Base-by-base conservation (phyloP, 2,797 vertebrate species). In the Paguma larvata region DNA sequence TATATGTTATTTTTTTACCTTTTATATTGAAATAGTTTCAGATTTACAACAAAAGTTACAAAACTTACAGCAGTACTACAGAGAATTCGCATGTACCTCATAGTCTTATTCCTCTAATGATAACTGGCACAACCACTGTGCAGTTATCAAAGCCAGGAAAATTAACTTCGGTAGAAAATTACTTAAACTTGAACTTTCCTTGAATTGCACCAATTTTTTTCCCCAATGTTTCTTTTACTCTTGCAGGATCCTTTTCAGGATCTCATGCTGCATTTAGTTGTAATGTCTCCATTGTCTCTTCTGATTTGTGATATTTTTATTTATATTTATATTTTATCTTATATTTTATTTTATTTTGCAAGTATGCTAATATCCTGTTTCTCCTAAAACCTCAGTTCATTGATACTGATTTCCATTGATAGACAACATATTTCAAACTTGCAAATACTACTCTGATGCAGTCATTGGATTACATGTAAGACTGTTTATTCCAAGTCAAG, bases 21-120 rank as follows among this genome's bases (percentile, higher is more conserved):
- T 96, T 53, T 34, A 38, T 53, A 78, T 91, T 91, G 25, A 95
- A 94, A 86, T 79, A 46, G 68, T 77, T 92, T 92, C 82, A 77
- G 18, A 59, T 79, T 68, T 73, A 68, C 9, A 67, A 38, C 10
- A 41, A 72, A 41, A 32, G 16, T 56, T 73, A 44, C 13, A 30
- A 72, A 38, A 30, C 25, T 41, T 59, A 62, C 21, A 87, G 1
- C 3, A 48, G 6, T 27, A 56, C 3, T 51, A 84, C 44, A 70
- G 16, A 77, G 1, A 72, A 13, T 56, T 95, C 15, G 38, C 38
- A 80, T 44, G 34, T 3, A 79, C 2, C 6, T 1, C 85, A 15
- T 18, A 75, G 10, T 53, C 27, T 59, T 56, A 51, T 77, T 59
- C 18, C 5, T n/a, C 51, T 82, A 12, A 77, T 65, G 15, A 14